Conservation (phyloP, 2,113 vertebrate species). For the Hiodon alosoides region DNA sequence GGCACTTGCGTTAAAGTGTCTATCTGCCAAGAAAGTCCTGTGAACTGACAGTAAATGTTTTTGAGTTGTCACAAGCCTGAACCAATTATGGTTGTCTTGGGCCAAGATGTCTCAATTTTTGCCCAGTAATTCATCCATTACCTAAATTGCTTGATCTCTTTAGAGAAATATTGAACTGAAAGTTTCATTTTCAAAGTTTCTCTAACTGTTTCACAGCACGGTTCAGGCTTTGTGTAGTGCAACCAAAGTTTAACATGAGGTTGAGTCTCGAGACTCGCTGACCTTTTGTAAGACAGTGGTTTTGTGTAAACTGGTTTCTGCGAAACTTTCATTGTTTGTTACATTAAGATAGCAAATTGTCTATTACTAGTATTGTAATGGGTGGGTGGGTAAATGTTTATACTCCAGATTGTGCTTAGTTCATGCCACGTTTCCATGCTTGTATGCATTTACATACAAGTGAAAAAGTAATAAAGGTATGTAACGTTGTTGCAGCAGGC, state of each 20-base stretch:
- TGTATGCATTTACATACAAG: no score
- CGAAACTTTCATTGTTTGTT: conserved; percentile 84
- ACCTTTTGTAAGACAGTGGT: conserved; percentile 39
- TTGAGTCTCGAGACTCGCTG: conserved; percentile 29
- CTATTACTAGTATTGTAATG: no score
- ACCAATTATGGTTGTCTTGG: conserved; percentile 20
- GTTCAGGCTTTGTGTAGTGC: conserved; percentile 53
- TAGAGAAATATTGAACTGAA: not conserved
- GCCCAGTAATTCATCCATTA: no score
- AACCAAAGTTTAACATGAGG: conserved; percentile 44
- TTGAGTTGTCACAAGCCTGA: conserved; percentile 55
- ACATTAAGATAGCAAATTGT: conserved; percentile 57
- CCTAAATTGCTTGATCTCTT: no score
- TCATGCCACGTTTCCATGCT: no score
- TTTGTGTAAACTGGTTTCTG: conserved; percentile 73
- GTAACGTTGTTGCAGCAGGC: no score
- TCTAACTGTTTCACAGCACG: conserved; percentile 10
- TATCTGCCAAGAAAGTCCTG: conserved; percentile 36
- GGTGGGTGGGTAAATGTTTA: no score
- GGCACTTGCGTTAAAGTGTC: conserved; percentile 23
- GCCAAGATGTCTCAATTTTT: not conserved
- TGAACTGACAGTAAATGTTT: conserved; percentile 67
- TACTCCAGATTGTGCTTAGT: no score
- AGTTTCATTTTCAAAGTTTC: not conserved
- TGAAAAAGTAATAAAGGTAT: no score